Evolutionary conservation across 2,888 invertebrate species (phyloP).

Genomic region (Nymphalis polychloros): DNA sequence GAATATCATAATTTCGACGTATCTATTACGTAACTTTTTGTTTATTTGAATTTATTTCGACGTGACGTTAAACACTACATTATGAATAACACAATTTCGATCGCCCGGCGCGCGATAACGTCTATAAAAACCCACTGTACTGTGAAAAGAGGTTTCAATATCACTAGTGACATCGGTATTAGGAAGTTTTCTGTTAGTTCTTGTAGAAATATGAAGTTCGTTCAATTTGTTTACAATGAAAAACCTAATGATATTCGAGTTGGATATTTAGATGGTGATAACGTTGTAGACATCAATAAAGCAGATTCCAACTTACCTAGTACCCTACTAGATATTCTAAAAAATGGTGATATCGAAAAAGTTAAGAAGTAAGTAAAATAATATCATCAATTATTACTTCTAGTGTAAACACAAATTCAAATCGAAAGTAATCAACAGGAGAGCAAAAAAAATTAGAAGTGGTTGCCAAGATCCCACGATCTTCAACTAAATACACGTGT

Average conservation of each 20-base stretch:
- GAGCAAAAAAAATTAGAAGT: background rate
- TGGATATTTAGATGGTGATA: constrained; percentile 85
- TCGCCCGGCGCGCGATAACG: constrained; percentile 45
- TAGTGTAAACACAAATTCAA: background rate
- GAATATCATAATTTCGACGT: background rate
- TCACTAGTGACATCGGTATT: constrained; percentile 23
- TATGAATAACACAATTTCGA: constrained; percentile 34
- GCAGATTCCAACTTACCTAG: constrained; percentile 66
- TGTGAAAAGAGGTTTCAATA: constrained; percentile 28
- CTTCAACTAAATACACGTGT: too few relatives aligned
- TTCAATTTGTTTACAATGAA: constrained; percentile 84
- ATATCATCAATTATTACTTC: background rate
- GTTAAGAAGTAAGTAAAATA: constrained; percentile 58
- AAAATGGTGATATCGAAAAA: constrained; percentile 57
- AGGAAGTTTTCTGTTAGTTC: constrained; percentile 55
- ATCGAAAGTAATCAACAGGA: background rate
- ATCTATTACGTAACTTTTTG: constrained; percentile 32
- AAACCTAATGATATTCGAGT: constrained; percentile 83
- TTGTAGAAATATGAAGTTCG: constrained; percentile 83
- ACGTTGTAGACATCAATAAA: constrained; percentile 86
- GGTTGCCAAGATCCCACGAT: too few relatives aligned
- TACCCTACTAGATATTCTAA: constrained; percentile 73
- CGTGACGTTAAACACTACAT: constrained; percentile 30
- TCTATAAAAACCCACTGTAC: constrained; percentile 49
- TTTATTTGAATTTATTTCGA: constrained; percentile 25